These are phyloP conservation scores for Desmodus rotundus DNA, from an alignment of 2,113 vertebrate genomes.

Conservation along the genomic window DNA sequence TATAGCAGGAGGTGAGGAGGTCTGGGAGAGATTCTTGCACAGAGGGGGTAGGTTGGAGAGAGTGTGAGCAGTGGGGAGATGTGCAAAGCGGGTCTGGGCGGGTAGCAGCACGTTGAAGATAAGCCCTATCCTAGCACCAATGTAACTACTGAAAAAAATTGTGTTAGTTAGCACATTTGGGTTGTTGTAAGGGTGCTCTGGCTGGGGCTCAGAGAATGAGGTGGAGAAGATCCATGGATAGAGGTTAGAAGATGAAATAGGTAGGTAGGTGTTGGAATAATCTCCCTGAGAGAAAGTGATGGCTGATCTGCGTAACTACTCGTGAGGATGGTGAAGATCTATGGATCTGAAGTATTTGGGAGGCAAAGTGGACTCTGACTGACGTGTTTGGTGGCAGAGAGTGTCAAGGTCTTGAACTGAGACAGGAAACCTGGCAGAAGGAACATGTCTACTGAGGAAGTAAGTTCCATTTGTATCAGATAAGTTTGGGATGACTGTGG, in stretches of 20 bases:
- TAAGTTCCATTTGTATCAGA: neutral
- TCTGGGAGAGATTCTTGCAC: neutral
- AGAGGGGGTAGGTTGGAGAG: neutral
- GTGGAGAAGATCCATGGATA: neutral
- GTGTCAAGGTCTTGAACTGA: neutral
- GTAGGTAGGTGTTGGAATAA: neutral
- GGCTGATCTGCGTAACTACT: neutral
- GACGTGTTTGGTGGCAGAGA: neutral
- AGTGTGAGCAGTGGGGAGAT: neutral
- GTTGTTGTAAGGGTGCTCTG: neutral
- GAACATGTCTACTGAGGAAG: neutral
- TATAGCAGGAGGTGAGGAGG: neutral
- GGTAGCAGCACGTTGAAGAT: neutral
- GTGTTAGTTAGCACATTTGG: neutral
- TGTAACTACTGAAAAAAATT: neutral
- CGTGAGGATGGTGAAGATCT: neutral
- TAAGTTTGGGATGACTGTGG: neutral
- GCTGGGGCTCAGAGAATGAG: neutral
- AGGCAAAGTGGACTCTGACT: neutral
- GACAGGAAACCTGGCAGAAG: neutral
- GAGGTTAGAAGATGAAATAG: neutral
- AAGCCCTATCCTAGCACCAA: neutral
- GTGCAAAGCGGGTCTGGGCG: neutral
- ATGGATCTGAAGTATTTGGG: neutral
- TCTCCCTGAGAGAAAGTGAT: neutral